A percentile compares a stretch with the other conserved stretches of the same genome.
Conservation (phyloP, 2,888 invertebrate species). For the Pseudolycoriella hygida region DNA sequence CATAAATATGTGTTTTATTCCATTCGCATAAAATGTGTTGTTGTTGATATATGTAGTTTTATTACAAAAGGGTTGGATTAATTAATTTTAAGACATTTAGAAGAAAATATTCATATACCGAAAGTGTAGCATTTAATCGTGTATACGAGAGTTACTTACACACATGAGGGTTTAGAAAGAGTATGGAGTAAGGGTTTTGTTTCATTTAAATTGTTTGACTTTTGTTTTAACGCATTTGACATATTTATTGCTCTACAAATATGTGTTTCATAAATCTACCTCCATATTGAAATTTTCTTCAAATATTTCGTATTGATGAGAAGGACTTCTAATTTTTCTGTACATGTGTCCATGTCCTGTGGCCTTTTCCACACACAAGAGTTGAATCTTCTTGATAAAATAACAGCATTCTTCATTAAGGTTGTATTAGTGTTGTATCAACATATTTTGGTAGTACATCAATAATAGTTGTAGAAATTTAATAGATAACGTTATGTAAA, state of each 20-base stretch:
- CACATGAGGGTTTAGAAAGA: conserved; percentile 2
- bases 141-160: background rate
- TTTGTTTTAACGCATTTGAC: conserved; percentile 3
- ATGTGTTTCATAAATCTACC: background rate
- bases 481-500: too few relatives aligned
- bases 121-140: too few relatives aligned
- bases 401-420: too few relatives aligned
- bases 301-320: too few relatives aligned
- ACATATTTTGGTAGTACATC: too few relatives aligned
- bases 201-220: conserved; percentile 2
- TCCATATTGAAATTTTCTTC: too few relatives aligned
- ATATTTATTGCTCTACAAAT: conserved; percentile 4
- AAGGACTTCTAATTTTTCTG: too few relatives aligned
- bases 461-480: too few relatives aligned
- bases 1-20: background rate
- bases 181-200: background rate
- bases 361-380: too few relatives aligned
- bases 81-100: conserved; percentile 5
- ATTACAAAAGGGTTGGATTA: conserved; percentile 4
- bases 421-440: too few relatives aligned
- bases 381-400: too few relatives aligned
- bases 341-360: too few relatives aligned
- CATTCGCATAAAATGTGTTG: conserved; percentile 1
- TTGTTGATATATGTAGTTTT: background rate
- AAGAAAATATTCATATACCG: background rate